A percentile compares a stretch with the other conserved stretches of the same genome.
These are phyloP conservation scores for Synodontis membranacea DNA, from an alignment of 2,113 vertebrate species.

Conservation along the genomic window DNA sequence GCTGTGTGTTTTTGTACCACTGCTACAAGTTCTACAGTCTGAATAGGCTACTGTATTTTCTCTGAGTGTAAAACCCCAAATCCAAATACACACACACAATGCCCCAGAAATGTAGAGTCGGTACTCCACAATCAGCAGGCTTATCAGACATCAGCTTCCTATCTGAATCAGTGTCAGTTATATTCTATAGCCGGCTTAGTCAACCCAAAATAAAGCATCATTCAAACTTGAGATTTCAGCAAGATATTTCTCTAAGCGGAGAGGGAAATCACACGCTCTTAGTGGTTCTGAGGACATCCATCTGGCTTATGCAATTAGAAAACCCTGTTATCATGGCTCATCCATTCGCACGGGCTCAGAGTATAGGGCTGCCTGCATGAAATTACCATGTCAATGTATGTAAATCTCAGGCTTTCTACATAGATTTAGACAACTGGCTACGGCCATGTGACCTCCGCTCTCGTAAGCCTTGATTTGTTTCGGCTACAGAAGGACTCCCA, in stretches of 20 bases:
- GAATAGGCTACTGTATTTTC: neutral
- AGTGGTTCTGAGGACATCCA: slow-evolving; percentile 42
- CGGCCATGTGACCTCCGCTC: slow-evolving; percentile 30
- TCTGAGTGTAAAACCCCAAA: neutral
- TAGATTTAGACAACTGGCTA: slow-evolving; percentile 11
- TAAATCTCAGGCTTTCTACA: slow-evolving; percentile 50
- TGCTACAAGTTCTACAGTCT: no score
- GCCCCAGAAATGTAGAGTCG: neutral
- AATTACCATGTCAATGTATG: slow-evolving; percentile 58
- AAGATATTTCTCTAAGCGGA: neutral
- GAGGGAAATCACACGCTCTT: slow-evolving; percentile 23
- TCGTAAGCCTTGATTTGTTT: slow-evolving; percentile 31
- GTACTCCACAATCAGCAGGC: slow-evolving; percentile 9
- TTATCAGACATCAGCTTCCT: neutral
- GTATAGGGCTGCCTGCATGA: slow-evolving; percentile 35
- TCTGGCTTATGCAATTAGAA: slow-evolving; percentile 54
- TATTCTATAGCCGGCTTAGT: slow-evolving; percentile 17
- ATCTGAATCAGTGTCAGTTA: neutral
- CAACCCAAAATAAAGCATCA: slow-evolving; percentile 5
- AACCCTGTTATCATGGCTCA: slow-evolving; percentile 49
- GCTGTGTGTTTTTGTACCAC: slow-evolving; percentile 20
- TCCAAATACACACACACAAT: neutral
- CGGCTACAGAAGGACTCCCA: slow-evolving; percentile 38
- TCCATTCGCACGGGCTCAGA: slow-evolving; percentile 30
- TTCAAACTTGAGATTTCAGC: slow-evolving; percentile 13